Evolutionary conservation across 2,113 vertebrate genomes (phyloP), one percentile per base, ranked within the genome.

Genomic region (Dasyurus viverrinus): DNA sequence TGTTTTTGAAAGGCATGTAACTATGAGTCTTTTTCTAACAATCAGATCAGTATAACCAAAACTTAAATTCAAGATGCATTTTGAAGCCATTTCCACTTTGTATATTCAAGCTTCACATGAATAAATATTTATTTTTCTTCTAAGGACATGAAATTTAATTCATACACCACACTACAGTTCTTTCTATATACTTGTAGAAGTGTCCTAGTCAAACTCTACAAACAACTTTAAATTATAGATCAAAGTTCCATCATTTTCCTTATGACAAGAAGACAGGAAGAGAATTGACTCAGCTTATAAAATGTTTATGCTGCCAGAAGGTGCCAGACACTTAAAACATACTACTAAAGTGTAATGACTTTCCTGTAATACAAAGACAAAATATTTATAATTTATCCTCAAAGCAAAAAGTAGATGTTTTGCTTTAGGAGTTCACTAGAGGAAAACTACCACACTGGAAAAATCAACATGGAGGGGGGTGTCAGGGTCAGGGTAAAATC

Each of bases 221-320:
- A 95, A 97, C 91, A 95, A 93, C 94, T 94, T 96, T 76, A 96
- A 97, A 55, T 94, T 57, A 91, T 50, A 96, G 92, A 95, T 91
- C 5, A 5, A 96, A 97, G 94, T 90, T 60, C 42, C 52, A 7
- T 19, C 93, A 55, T 94, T 94, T 55, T 55, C 60, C 48, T 93
- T 53, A 60, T 11, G 50, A 97, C 96, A 89, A 90, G 2, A 96
- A 95, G 27, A 94, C 89, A 97, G 93, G 95, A 97, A 97, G 54
- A 93, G 92, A 96, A 60, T 68, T 93, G 46, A 95, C 46, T 53
- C 46, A 84, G 92, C 50, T 97, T 96, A n/a, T 2, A 89, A 93
- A 84, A 93, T 97, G 94, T 97, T 97, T 97, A 97, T 50, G 7
- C 93, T 93, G 93, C 14, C 26, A 53, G 93, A 96, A 96, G 90